phyloP scores from a whole-genome alignment of 2,797 vertebrate genomes.

The Podargus strigoides region DNA sequence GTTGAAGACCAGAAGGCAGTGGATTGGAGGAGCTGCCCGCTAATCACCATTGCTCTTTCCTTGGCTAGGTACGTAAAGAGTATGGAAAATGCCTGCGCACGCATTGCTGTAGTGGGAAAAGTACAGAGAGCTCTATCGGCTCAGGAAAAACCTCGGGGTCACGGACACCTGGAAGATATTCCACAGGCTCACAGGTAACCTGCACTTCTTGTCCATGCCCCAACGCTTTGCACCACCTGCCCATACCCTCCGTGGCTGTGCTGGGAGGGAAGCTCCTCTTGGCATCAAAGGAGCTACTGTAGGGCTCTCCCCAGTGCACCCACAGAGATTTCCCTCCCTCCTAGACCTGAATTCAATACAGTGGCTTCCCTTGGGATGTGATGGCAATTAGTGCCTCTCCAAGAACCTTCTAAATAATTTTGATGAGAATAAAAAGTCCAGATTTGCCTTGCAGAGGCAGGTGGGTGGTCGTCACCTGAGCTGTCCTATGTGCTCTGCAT shows the following conservation, averaged over 20 bases:
- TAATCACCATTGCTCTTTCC: constrained; percentile 48
- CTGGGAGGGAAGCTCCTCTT: neutral
- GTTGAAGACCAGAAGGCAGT: neutral
- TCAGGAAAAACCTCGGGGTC: constrained; percentile 91
- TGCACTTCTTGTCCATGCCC: neutral
- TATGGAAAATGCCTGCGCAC: constrained; percentile 95
- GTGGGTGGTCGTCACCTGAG: neutral
- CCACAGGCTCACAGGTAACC: constrained; percentile 93
- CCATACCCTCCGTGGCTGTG: fast-evolving
- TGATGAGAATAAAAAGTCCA: neutral
- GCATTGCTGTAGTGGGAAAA: constrained; percentile 95
- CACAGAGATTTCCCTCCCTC: neutral
- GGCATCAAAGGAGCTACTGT: neutral
- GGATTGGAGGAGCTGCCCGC: neutral
- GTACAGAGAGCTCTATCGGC: constrained; percentile 92
- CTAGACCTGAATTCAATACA: neutral
- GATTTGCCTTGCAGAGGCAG: neutral
- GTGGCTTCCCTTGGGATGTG: neutral
- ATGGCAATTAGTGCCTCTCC: neutral
- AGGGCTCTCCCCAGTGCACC: neutral
- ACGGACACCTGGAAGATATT: constrained; percentile 90
- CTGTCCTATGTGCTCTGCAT: neutral
- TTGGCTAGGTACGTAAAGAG: constrained; percentile 91
- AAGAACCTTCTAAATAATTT: neutral
- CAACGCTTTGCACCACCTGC: neutral